Percentiles rank a stretch among this genome's conserved stretches.
phyloP scores from a whole-genome alignment of 2,888 invertebrate species.

The Lottia scabra region DNA sequence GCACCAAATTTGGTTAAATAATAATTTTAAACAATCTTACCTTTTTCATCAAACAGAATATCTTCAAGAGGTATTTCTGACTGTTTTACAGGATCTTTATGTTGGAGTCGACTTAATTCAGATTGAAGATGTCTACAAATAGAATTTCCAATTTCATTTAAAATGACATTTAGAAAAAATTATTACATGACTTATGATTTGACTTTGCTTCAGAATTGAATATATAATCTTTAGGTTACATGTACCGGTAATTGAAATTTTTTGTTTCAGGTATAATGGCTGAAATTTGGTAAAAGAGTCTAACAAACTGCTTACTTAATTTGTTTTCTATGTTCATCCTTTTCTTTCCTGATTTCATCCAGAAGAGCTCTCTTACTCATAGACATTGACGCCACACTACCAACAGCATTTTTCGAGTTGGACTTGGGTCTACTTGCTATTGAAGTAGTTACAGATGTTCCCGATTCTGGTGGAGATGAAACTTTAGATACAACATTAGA shows the following conservation, averaged over 20 bases:
- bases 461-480: background rate
- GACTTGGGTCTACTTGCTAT: background rate
- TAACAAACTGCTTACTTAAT: constrained; percentile 40
- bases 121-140: constrained; percentile 51
- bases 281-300: background rate
- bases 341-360: constrained; percentile 54
- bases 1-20: too few species aligned
- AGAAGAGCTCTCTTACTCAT: constrained; percentile 53
- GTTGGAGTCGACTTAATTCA: constrained; percentile 47
- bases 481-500: background rate
- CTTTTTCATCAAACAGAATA: constrained; percentile 45
- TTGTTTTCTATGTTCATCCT: constrained; percentile 49
- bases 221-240: too few species aligned
- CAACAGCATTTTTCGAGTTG: background rate
- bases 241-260: too few species aligned
- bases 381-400: constrained; percentile 24
- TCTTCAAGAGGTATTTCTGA: constrained; percentile 52
- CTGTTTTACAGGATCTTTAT: constrained; percentile 51
- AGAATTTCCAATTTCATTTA: too few species aligned
- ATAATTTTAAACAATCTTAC: constrained; percentile 30
- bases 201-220: too few species aligned
- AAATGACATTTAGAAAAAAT: too few species aligned
- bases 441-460: background rate
- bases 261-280: too few species aligned
- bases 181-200: too few species aligned